phyloP scores from a whole-genome alignment of 2,797 vertebrate species.

The Chloroceryle inda region DNA sequence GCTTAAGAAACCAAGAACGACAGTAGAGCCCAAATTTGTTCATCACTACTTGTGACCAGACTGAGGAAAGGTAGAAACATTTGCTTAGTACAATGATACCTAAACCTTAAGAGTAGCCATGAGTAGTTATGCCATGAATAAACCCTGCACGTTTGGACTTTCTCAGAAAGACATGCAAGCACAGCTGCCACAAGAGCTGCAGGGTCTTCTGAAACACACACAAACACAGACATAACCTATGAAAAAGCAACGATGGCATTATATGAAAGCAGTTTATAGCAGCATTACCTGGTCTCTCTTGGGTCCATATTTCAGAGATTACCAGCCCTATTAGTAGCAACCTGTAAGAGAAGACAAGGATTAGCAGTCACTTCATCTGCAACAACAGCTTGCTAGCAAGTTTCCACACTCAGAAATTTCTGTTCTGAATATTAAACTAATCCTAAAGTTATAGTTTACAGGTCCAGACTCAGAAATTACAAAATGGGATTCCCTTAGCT shows the following conservation, averaged over 20 bases:
- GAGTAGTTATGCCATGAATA: background rate
- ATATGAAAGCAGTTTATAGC: accelerated
- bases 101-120: background rate
- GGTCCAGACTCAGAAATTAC: accelerated
- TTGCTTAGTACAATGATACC: accelerated
- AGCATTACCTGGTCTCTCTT: slow-evolving; percentile 4
- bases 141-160: accelerated
- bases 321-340: background rate
- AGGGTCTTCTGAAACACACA: background rate
- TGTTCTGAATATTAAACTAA: accelerated
- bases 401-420: background rate
- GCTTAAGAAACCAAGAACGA: too few species aligned
- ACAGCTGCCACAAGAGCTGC: background rate
- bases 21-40: background rate
- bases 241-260: background rate
- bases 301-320: background rate
- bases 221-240: too few species aligned
- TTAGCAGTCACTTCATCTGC: background rate
- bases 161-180: background rate
- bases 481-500: background rate
- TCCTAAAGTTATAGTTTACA: background rate
- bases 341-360: background rate
- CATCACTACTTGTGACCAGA: background rate
- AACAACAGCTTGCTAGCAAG: background rate
- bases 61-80: background rate